These are phyloP conservation scores for Aspiorhynchus laticeps DNA, from an alignment of 2,113 vertebrate species.

Conservation along the genomic window DNA sequence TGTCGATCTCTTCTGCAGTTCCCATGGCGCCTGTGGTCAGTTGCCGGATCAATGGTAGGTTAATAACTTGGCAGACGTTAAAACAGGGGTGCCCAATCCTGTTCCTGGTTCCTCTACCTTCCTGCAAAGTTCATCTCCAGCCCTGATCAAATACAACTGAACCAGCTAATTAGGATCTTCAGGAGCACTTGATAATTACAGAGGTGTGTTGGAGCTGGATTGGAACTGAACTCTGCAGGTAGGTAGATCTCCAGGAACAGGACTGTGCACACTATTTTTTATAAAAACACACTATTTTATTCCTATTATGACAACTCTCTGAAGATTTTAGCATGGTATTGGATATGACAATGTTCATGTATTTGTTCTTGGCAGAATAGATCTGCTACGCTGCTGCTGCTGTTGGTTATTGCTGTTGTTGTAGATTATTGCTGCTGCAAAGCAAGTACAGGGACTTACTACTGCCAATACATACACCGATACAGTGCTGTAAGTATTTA, in stretches of 20 bases:
- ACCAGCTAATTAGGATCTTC: not conserved
- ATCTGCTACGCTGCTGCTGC: too few species aligned
- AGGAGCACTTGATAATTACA: not conserved
- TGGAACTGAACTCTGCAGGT: not conserved
- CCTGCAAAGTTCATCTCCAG: not conserved
- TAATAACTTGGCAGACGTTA: not conserved
- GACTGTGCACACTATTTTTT: not conserved
- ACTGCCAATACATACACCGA: too few species aligned
- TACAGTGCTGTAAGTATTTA: too few species aligned
- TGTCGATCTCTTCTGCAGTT: conserved; percentile 12
- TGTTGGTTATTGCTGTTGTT: too few species aligned
- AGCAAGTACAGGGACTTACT: too few species aligned
- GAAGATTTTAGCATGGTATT: too few species aligned
- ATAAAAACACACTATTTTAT: not conserved
- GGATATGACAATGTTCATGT: too few species aligned
- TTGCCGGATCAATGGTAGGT: not conserved
- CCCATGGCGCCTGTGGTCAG: not conserved
- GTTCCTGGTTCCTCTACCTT: not conserved
- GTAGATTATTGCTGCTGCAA: too few species aligned
- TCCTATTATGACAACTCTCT: not conserved
- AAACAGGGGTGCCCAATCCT: not conserved
- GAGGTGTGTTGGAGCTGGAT: not conserved
- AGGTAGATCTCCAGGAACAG: not conserved
- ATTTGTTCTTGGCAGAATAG: too few species aligned
- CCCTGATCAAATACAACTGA: not conserved